Conservation (phyloP, 1,140 invertebrate genomes). For the Drosophila littoralis region DNA sequence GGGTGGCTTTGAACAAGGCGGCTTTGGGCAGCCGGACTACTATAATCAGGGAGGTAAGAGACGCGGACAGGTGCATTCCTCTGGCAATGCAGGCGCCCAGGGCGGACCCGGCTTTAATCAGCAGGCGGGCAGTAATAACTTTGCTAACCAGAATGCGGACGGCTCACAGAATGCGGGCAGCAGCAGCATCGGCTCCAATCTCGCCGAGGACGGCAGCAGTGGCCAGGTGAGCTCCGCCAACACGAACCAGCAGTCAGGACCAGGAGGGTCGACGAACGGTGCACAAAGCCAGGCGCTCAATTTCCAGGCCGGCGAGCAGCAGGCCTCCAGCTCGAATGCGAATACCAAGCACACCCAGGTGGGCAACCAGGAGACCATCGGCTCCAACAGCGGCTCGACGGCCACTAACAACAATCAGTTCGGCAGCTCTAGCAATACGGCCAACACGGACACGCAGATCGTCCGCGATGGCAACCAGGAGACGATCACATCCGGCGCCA, state of each 20-base stretch:
- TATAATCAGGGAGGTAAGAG: slow-evolving; percentile 11
- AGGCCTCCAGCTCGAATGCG: slow-evolving; percentile 73
- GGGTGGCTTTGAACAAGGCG: slow-evolving; percentile 11
- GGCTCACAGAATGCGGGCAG: slow-evolving; percentile 60
- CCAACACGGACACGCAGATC: slow-evolving; percentile 70
- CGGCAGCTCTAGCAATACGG: slow-evolving; percentile 67
- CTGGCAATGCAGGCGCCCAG: slow-evolving; percentile 65
- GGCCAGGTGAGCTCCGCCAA: slow-evolving; percentile 81
- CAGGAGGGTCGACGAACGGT: slow-evolving; percentile 23
- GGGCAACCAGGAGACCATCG: slow-evolving; percentile 53
- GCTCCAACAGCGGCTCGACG: slow-evolving; percentile 67
- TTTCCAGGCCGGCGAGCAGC: slow-evolving; percentile 61
- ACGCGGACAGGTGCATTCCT: slow-evolving; percentile 44
- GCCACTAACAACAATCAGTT: slow-evolving; percentile 69
- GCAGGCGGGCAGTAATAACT: slow-evolving; percentile 79
- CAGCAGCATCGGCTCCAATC: slow-evolving; percentile 77
- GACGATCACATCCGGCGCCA: slow-evolving; percentile 61
- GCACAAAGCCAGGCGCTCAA: slow-evolving; percentile 79
- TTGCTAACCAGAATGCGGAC: slow-evolving; percentile 51
- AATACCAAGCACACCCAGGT: slow-evolving; percentile 58
- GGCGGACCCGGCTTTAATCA: slow-evolving; percentile 68
- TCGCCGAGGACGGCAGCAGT: slow-evolving; percentile 74
- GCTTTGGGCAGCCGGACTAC: slow-evolving; percentile 29
- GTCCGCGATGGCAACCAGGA: slow-evolving; percentile 51
- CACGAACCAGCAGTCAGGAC: slow-evolving; percentile 56